Conservation (phyloP, 2,113 vertebrate species). For the Nibea coibor region DNA sequence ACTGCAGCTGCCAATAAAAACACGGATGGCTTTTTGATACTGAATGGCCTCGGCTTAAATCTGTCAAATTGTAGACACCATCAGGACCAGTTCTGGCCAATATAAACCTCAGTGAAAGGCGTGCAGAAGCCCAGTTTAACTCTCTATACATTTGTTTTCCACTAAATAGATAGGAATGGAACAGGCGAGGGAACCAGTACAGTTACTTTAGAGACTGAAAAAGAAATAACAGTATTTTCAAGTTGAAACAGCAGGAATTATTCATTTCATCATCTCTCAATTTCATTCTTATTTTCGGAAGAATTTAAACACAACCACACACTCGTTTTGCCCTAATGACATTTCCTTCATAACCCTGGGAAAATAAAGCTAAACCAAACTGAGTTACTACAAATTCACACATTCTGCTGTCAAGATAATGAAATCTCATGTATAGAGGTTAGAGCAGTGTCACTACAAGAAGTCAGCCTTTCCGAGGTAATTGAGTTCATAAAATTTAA, state of each 20-base stretch:
- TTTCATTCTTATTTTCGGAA: constrained; percentile 23
- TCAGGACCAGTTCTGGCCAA: constrained; percentile 2
- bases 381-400: constrained; percentile 38
- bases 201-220: not conserved
- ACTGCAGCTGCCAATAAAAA: constrained; percentile 52
- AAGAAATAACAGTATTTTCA: constrained; percentile 25
- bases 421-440: constrained; percentile 68
- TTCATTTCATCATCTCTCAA: constrained; percentile 34
- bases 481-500: constrained; percentile 78
- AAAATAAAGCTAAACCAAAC: constrained; percentile 34
- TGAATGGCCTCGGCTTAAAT: constrained; percentile 17
- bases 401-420: constrained; percentile 53
- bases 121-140: not conserved
- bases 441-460: constrained; percentile 67
- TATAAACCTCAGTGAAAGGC: not conserved
- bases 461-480: constrained; percentile 72
- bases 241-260: constrained; percentile 12
- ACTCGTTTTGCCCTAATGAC: constrained; percentile 17
- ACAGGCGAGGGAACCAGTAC: not conserved
- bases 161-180: constrained; percentile 5
- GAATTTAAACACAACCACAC: constrained; percentile 13
- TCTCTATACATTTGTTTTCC: not conserved
- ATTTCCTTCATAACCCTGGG: constrained; percentile 15
- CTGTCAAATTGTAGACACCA: constrained; percentile 25
- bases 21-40: constrained; percentile 38